Conservation (phyloP, 2,888 invertebrate genomes). For the Mythimna vitellina region DNA sequence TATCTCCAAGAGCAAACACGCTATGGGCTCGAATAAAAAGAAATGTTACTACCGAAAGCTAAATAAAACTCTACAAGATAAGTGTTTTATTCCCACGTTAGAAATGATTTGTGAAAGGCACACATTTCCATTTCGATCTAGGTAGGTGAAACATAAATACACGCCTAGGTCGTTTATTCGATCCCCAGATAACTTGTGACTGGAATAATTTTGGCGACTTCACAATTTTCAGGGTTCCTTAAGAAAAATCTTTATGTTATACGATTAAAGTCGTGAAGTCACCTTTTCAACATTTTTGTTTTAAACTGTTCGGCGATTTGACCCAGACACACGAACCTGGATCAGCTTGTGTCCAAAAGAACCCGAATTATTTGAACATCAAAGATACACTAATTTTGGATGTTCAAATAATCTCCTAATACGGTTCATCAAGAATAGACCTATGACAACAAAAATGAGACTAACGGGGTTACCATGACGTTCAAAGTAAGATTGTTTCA, state of each 20-base stretch:
- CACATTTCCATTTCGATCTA: slow-evolving; percentile 41
- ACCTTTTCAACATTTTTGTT: neutral
- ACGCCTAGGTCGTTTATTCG: slow-evolving; percentile 3
- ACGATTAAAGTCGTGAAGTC: neutral
- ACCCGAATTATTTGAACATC: no score
- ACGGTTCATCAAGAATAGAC: no score
- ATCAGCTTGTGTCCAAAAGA: no score
- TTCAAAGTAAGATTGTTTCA: no score
- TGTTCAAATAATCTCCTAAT: no score
- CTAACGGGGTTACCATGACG: no score
- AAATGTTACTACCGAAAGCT: slow-evolving; percentile 30
- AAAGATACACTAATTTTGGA: no score
- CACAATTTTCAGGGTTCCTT: neutral
- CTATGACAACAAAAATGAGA: no score
- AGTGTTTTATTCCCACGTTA: slow-evolving; percentile 33
- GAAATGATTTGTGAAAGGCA: slow-evolving; percentile 46
- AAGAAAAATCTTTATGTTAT: neutral
- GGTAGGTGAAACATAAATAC: slow-evolving; percentile 28
- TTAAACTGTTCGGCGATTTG: neutral
- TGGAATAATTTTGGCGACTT: slow-evolving; percentile 9
- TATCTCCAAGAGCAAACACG: slow-evolving; percentile 26
- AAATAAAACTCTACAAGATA: slow-evolving; percentile 32
- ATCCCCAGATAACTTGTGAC: slow-evolving; percentile 1
- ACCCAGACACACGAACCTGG: no score
- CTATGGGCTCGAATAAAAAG: slow-evolving; percentile 30